A percentile compares a stretch with the other conserved stretches of the same genome.
Evolutionary conservation across 2,113 vertebrate species (phyloP).

Genomic region (Chaetorhynchus papuensis): DNA sequence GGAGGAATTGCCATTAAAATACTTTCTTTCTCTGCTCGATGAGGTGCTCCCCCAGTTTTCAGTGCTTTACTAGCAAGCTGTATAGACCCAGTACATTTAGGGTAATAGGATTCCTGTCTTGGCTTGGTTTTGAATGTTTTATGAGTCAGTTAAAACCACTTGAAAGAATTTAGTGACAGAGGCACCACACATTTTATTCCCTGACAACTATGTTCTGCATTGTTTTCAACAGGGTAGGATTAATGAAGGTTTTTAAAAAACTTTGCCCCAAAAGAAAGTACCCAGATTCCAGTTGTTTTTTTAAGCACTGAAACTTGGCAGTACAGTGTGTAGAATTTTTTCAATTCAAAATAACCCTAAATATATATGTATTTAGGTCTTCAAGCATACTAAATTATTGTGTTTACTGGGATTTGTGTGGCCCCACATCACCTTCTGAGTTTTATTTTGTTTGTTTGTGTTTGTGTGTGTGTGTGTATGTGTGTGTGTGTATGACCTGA

Average conservation of each 20-base stretch:
- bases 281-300: not conserved
- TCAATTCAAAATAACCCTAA: not conserved
- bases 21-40: not conserved
- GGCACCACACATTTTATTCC: constrained; percentile 19
- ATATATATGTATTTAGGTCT: not conserved
- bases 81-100: not conserved
- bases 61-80: not conserved
- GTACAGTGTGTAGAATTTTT: not conserved
- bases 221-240: constrained; percentile 27
- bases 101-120: not conserved
- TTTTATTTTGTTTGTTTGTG: not conserved
- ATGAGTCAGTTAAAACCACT: constrained; percentile 48
- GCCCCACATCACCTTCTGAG: not conserved
- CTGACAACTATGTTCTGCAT: not conserved
- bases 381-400: not conserved
- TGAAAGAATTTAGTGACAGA: constrained; percentile 33
- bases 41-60: not conserved
- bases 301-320: not conserved
- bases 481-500: not conserved
- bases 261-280: not conserved
- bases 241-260: constrained; percentile 4
- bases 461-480: too few species aligned
- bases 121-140: not conserved
- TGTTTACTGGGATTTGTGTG: not conserved
- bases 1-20: not conserved